phyloP scores from a whole-genome alignment of 2,113 vertebrate genomes.

The Eudorcas thomsonii region DNA sequence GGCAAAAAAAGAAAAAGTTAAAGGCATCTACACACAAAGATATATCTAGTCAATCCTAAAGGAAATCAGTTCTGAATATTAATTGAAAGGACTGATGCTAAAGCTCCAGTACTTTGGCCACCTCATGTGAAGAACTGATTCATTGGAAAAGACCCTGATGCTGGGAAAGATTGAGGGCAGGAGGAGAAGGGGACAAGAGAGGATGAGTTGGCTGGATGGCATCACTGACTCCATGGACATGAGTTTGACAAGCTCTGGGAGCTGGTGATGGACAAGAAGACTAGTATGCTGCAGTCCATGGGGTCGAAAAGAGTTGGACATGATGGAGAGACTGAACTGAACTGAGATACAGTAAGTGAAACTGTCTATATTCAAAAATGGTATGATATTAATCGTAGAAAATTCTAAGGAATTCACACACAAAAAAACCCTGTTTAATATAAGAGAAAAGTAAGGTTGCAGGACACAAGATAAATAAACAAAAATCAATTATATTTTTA shows the following conservation, averaged over 20 bases:
- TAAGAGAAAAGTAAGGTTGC: neutral
- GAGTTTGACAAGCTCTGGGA: neutral
- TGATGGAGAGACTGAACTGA: neutral
- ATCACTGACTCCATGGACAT: neutral
- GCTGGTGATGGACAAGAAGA: neutral
- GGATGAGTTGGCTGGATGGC: neutral
- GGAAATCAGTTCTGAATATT: neutral
- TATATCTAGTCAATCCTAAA: neutral
- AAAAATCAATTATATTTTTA: slow-evolving; percentile 7
- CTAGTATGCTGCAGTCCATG: neutral
- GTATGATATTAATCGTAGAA: neutral
- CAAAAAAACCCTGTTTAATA: neutral
- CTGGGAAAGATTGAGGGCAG: neutral
- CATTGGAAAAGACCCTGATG: neutral
- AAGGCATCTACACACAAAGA: neutral
- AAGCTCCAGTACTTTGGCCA: neutral
- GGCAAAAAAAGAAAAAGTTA: neutral
- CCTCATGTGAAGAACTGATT: neutral
- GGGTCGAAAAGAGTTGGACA: neutral
- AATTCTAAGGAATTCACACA: neutral
- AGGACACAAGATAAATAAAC: neutral
- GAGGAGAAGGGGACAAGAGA: neutral
- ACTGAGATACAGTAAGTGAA: neutral
- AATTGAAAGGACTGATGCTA: neutral
- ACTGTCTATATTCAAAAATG: neutral